Evolutionary conservation across 2,888 invertebrate genomes (phyloP), one percentile per base, ranked within the genome.

Genomic region (Volucella inflata): DNA sequence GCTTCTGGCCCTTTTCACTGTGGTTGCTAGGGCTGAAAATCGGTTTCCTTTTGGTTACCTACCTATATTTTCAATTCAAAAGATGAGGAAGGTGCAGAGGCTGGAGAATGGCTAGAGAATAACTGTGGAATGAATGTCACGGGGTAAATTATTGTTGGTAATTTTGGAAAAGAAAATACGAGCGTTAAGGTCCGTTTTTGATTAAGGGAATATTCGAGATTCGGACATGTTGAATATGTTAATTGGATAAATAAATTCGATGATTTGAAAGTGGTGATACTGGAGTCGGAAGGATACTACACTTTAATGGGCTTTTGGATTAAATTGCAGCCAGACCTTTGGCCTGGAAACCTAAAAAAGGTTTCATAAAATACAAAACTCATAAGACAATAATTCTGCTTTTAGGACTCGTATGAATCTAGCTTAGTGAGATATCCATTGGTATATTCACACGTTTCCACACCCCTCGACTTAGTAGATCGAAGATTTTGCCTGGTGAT

Each of bases 71-170:
- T 60, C 17, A 38, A 46, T 10, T 30, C 6, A 30, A 30, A 30
- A 30, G 30, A 30, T 6, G 30, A 30, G 30, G 30, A 30, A 30
- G 30, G 30, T 30, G 30, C 6, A 30, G 6, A 6, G 6, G 30
- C 30, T 30, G 1, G 4, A 30, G 30, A 6, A 30, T 2, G 30
- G 6, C 30, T 6, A 1, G 6, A 30, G 6, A 30, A 30, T 3
- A 30, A 30, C 30, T 30, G 30, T 30, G 16, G 81, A 71, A 76
- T 77, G 51, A 62, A 72, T 76, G 76, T 85, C 75, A 72, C 81
- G 68, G 67, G 79, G 76, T 77, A 85, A 85, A 77, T 85, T 85
- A 85, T 85, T 85, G 85, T 67, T 30, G 72, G 80, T 81, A 76
- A 76, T 80, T 76, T 71, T 57, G 8, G 44, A 62, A 42, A 60